These are phyloP conservation scores for Malurus elegans DNA, from an alignment of 2,113 vertebrate species.

Conservation along the genomic window DNA sequence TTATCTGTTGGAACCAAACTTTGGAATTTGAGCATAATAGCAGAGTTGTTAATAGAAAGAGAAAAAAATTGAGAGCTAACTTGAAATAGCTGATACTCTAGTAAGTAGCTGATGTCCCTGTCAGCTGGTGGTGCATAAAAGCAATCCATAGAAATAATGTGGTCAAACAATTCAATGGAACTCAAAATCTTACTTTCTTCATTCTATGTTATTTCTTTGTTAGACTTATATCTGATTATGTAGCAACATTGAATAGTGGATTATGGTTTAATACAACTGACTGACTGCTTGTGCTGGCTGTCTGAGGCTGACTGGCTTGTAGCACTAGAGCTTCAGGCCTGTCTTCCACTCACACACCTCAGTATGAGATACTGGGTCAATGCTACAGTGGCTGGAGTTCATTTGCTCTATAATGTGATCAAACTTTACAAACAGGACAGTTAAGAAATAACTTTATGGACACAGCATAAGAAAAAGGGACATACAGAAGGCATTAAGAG, in stretches of 20 bases:
- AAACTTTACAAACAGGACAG: neutral
- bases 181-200: neutral
- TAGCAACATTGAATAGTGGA: neutral
- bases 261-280: neutral
- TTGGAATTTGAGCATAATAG: neutral
- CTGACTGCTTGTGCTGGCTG: neutral
- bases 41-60: neutral
- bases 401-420: neutral
- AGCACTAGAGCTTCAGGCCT: neutral
- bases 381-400: neutral
- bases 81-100: neutral
- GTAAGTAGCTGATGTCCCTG: neutral
- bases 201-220: neutral
- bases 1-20: neutral
- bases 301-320: neutral
- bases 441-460: neutral
- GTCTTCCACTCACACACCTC: neutral
- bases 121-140: neutral
- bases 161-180: neutral
- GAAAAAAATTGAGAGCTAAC: neutral
- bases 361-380: neutral
- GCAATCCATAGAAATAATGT: neutral
- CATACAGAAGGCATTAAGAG: neutral
- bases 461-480: neutral
- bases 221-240: neutral